Base-by-base conservation (phyloP, 2,113 vertebrate species). In the Nyctereutes procyonoides region DNA sequence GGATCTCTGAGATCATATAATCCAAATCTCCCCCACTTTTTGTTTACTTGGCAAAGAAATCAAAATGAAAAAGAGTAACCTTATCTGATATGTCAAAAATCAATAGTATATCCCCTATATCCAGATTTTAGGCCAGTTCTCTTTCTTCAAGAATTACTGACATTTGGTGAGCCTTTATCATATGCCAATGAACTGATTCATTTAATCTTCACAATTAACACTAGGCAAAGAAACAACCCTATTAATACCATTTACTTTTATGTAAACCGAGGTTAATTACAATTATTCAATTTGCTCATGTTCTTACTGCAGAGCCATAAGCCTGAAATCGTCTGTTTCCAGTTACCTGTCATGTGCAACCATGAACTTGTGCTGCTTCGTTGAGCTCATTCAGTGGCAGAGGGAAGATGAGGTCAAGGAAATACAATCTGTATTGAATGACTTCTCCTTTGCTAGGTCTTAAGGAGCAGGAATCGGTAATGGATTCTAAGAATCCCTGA, bases 71-170 rank as follows among this genome's bases (percentile, higher is more conserved):
- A 90, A 56, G 35, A 67, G 56, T 48, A n/a, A 79, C 26, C 22
- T 69, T 30, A 58, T 1, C 0, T 8, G 11, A 1, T 12, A 7
- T 17, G 14, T 10, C 8, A 10, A 20, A 43, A 53, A 17, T 43
- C 53, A 90, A 73, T 22, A 14, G 17, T 56, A 8, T 30, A 17
- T 53, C 9, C 22, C 53, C 2, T 4, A 60, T 51, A 32, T 28
- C 13, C 38, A 67, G 35, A 24, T 56, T 56, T 48, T 51, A 22
- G 24, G 58, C 35, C 55, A 63, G 7, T 58, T 60, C 3, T 92
- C 16, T 55, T 32, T 74, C 43, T 87, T 26, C n/a, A n/a, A n/a
- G 58, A 60, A 67, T 35, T 58, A 65, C 10, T 22, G 38, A 20
- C 12, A 38, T 77, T 89, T 79, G 55, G 35, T 83, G 51, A 28